These are phyloP conservation scores for Tetranychus truncatus DNA, from an alignment of 2,888 invertebrate genomes.

Conservation along the genomic window DNA sequence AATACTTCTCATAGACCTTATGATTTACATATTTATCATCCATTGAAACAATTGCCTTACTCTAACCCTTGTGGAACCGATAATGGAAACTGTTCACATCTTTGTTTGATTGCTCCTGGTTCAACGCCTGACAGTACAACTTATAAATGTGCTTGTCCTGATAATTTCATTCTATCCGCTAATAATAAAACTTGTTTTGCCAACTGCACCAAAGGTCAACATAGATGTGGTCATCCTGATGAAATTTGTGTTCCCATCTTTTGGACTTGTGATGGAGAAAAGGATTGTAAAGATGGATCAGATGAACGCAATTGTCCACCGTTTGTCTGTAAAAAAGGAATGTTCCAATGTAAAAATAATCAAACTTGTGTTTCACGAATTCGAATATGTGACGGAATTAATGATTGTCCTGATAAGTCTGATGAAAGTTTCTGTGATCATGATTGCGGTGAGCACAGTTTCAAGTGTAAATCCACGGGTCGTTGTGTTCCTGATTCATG, in stretches of 20 bases:
- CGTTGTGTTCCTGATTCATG: conserved; percentile 72
- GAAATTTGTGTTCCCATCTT: conserved; percentile 57
- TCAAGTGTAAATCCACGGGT: conserved; percentile 70
- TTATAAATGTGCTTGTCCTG: conserved; percentile 79
- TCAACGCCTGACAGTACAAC: conserved; percentile 44
- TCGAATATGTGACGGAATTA: conserved; percentile 71
- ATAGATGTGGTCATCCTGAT: conserved; percentile 48
- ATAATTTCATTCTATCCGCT: conserved; percentile 60
- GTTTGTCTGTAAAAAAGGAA: conserved; percentile 65
- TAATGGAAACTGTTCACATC: conserved; percentile 88
- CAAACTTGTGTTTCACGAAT: conserved; percentile 79
- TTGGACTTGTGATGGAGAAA: conserved; percentile 76
- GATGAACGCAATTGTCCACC: conserved; percentile 63
- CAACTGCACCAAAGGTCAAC: conserved; percentile 79
- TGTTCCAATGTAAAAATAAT: conserved; percentile 56
- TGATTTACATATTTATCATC: conserved; percentile 79
- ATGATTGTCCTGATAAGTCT: conserved; percentile 76
- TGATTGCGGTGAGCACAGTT: conserved; percentile 69
- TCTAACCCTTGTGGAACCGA: conserved; percentile 72
- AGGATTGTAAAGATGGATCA: conserved; percentile 65
- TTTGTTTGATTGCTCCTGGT: conserved; percentile 69
- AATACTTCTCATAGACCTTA: conserved; percentile 89
- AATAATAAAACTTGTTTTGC: conserved; percentile 74
- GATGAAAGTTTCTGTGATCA: conserved; percentile 58
- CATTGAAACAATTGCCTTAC: conserved; percentile 61